Percentiles rank a stretch among this genome's conserved stretches.
Evolutionary conservation across 2,797 vertebrate species (phyloP).

Genomic region (Toxotes lorentzi): DNA sequence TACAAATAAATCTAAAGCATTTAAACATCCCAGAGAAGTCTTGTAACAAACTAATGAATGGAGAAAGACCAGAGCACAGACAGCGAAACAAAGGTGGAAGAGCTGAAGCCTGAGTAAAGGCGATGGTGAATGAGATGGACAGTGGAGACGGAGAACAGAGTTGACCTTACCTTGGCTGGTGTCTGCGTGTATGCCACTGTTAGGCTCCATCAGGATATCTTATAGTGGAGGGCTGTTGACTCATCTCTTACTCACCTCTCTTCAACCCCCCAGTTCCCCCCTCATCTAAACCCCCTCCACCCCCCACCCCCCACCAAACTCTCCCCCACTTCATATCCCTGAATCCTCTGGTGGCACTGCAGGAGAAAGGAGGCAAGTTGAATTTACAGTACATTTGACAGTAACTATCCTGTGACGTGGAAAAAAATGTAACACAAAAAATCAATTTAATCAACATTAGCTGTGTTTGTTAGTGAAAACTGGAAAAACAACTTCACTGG

Average conservation of each 20-base stretch:
- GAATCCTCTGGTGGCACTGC: slow-evolving; percentile 31
- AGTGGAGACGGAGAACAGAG: slow-evolving; percentile 42
- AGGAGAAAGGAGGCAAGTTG: slow-evolving; percentile 17
- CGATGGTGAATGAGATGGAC: slow-evolving; percentile 7
- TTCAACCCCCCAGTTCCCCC: slow-evolving; percentile 52
- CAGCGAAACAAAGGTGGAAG: neutral
- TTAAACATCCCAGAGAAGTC: neutral
- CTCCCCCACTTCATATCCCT: slow-evolving; percentile 45
- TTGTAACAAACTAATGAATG: neutral
- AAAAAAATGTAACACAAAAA: slow-evolving; percentile 10
- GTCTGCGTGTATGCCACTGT: slow-evolving; percentile 68
- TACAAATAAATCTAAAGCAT: neutral
- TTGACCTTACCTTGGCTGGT: slow-evolving; percentile 81
- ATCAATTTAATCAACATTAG: neutral
- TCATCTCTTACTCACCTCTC: slow-evolving; percentile 87
- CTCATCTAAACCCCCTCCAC: too few species aligned
- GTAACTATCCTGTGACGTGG: neutral
- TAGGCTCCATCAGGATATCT: slow-evolving; percentile 81
- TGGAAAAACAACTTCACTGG: neutral
- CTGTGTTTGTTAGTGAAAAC: neutral
- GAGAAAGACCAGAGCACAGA: neutral
- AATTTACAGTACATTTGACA: slow-evolving; percentile 32
- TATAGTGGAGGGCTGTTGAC: slow-evolving; percentile 86
- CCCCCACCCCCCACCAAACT: slow-evolving; percentile 54
- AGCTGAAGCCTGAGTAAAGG: neutral